Evolutionary conservation across 2,113 vertebrate genomes (phyloP), one percentile per base, ranked within the genome.

Genomic region (Myiopsitta monachus): DNA sequence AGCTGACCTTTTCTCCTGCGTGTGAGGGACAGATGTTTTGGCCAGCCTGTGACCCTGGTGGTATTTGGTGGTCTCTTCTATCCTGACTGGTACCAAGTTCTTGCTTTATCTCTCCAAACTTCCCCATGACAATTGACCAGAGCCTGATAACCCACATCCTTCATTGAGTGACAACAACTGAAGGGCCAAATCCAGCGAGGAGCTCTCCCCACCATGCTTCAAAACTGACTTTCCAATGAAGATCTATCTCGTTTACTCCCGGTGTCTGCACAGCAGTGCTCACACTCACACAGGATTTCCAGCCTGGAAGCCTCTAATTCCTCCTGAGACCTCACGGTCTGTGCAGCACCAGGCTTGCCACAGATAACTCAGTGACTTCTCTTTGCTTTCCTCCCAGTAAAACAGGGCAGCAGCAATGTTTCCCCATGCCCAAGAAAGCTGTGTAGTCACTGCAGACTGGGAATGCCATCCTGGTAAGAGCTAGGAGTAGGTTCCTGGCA

Each of bases 331-430:
- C 22, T 70, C 5, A 2, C 9, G 6, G 2, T 66, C 36, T 36
- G 7, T 2, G 1, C 0, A 0, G 46, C 57, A 28, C 27, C 2
- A 6, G 44, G 6, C 8, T 69, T 81, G 46, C 24, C 55, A 14
- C 2, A 2, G 51, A 9, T 38, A 14, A 24, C 41, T 62, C 6
- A 1, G 18, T 70, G 76, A 33, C 39, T 26, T 75, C 26, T 49
- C 31, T 81, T 41, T 41, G 41, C 51, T 84, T 72, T 70, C 43
- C 46, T n/a, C 3, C 31, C 47, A n/a, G 43, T 24, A 5, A 44
- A 52, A 62, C 1, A 41, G 39, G 69, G 18, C n/a, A 47, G 55
- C 38, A 61, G 61, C 46, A 54, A 27, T 18, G 17, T 36, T 67
- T 23, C 51, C 41, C 24, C 4, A 2, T 64, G 67, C 14, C 31